Evolutionary conservation across 2,797 vertebrate genomes (phyloP).

Genomic region (Poecilia gillii): DNA sequence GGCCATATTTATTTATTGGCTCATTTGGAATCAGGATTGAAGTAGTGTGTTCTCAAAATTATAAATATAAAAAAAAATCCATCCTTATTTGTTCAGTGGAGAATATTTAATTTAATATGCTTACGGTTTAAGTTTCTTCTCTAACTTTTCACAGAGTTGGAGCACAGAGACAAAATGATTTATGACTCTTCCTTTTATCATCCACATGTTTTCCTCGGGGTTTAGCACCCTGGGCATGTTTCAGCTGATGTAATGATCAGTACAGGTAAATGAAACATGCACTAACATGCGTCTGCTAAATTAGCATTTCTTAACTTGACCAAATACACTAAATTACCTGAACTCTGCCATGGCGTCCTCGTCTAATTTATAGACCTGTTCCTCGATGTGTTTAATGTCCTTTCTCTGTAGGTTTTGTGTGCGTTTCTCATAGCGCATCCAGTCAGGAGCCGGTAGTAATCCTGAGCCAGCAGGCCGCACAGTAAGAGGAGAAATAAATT

Average conservation of each 20-base stretch:
- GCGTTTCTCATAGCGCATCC: background rate
- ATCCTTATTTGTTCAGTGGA: background rate
- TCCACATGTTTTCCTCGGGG: background rate
- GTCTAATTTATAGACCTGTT: slow-evolving; percentile 19
- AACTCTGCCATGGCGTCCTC: slow-evolving; percentile 24
- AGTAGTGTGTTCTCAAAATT: background rate
- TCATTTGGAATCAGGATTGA: too few species aligned
- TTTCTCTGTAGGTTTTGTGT: background rate
- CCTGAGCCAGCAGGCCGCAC: background rate
- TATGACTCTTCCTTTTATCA: background rate
- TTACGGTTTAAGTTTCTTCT: background rate
- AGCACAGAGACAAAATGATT: background rate
- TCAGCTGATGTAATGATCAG: slow-evolving; percentile 1
- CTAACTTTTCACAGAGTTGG: background rate
- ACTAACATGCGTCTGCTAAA: slow-evolving; percentile 1
- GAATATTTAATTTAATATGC: background rate
- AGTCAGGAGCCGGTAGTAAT: slow-evolving; percentile 7
- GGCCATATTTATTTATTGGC: background rate
- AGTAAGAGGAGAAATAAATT: background rate
- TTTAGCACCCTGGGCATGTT: slow-evolving; percentile 9
- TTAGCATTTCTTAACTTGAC: slow-evolving; percentile 26
- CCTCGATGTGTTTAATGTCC: slow-evolving; percentile 28
- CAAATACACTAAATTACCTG: slow-evolving; percentile 24
- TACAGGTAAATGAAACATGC: slow-evolving; percentile 3
- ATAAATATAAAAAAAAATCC: background rate